Percentiles rank a stretch among this genome's conserved stretches.
phyloP scores from a whole-genome alignment of 2,797 vertebrate species.

The Chelon labrosus region DNA sequence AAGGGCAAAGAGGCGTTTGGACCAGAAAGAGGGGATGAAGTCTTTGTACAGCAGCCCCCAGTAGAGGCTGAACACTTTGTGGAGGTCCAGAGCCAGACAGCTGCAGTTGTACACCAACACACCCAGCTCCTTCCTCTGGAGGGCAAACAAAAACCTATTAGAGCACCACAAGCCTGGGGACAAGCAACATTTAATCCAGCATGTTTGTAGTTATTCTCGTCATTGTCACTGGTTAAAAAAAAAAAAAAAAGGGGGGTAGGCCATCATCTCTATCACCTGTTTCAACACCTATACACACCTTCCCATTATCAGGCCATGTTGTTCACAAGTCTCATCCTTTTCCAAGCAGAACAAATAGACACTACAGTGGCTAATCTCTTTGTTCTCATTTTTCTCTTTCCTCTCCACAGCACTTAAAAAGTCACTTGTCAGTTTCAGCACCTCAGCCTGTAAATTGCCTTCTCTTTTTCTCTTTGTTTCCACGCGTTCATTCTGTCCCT shows the following conservation, averaged over 20 bases:
- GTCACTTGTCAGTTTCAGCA: background rate
- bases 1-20: conserved; percentile 93
- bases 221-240: background rate
- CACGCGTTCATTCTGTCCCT: background rate
- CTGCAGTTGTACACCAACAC: conserved; percentile 94
- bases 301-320: background rate
- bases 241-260: background rate
- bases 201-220: background rate
- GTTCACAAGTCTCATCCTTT: conserved; percentile 25
- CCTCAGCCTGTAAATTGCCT: background rate
- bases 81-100: conserved; percentile 94
- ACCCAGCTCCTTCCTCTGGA: conserved; percentile 96
- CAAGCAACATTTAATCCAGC: background rate
- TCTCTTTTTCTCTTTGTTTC: conserved; percentile 3
- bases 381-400: conserved; percentile 7
- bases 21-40: conserved; percentile 89
- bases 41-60: conserved; percentile 86
- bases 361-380: background rate
- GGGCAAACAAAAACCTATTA: conserved; percentile 49
- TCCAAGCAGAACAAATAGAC: conserved; percentile 16
- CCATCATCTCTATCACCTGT: background rate
- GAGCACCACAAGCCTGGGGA: background rate
- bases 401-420: conserved; percentile 36
- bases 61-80: conserved; percentile 87
- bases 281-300: background rate